These are phyloP conservation scores for Lamellibrachia columna DNA, from an alignment of 2,888 invertebrate genomes.

Conservation along the genomic window DNA sequence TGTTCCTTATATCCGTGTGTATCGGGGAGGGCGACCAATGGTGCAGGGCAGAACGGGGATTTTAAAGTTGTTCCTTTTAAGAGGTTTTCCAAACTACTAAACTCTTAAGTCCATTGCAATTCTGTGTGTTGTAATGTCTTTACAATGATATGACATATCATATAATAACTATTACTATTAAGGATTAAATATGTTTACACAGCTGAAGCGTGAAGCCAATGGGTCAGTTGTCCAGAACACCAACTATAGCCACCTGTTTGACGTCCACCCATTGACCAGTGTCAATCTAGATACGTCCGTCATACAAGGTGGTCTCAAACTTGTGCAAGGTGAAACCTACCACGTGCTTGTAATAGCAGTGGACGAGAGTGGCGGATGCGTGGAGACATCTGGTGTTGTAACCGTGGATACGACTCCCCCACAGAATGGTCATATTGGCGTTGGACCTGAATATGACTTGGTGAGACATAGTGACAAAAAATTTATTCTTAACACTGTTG, in stretches of 20 bases:
- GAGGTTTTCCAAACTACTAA: too few relatives aligned
- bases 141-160: too few relatives aligned
- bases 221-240: not conserved
- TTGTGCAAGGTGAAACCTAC: constrained; percentile 1
- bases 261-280: not conserved
- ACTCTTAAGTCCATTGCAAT: not conserved
- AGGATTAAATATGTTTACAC: not conserved
- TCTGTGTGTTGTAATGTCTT: not conserved
- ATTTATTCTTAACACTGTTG: not conserved
- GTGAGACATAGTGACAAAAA: not conserved
- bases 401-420: constrained; percentile 44
- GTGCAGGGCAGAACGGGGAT: too few relatives aligned
- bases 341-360: constrained; percentile 36
- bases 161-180: not conserved
- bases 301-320: not conserved
- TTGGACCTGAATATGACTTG: not conserved
- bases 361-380: constrained; percentile 47
- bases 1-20: too few relatives aligned
- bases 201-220: not conserved
- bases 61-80: too few relatives aligned
- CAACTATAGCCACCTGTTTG: not conserved
- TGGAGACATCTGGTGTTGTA: constrained; percentile 39
- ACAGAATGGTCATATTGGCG: constrained; percentile 31
- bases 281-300: not conserved
- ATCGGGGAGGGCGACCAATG: too few relatives aligned